A percentile compares a stretch with the other conserved stretches of the same genome.
phyloP scores from a whole-genome alignment of 2,797 vertebrate species.

The Enteromius fasciolatus region DNA sequence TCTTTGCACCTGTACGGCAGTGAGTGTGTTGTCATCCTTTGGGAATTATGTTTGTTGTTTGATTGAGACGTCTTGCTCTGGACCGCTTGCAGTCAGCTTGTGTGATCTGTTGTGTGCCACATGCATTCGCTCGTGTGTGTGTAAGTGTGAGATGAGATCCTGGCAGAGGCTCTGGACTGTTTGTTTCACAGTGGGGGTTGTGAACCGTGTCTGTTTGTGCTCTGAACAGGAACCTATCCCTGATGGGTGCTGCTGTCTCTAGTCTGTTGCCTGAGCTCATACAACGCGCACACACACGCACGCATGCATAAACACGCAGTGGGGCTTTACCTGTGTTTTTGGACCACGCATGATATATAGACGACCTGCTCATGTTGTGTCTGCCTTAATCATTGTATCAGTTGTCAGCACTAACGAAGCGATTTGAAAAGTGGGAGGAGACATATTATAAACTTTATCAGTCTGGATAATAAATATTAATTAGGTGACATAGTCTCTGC shows the following conservation, averaged over 20 bases:
- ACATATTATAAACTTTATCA: constrained; percentile 5
- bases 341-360: constrained; percentile 25
- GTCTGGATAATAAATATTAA: not conserved
- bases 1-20: constrained; percentile 17
- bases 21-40: constrained; percentile 46
- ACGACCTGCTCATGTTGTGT: constrained; percentile 24
- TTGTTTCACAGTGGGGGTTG: constrained; percentile 64
- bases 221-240: constrained; percentile 64
- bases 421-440: constrained; percentile 3
- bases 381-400: constrained; percentile 28
- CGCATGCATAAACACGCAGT: constrained; percentile 34
- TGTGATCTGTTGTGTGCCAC: constrained; percentile 36
- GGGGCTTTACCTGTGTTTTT: constrained; percentile 38
- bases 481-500: not conserved
- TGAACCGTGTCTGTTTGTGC: constrained; percentile 65
- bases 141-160: constrained; percentile 55
- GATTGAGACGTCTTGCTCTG: constrained; percentile 49
- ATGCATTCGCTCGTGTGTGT: constrained; percentile 40
- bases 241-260: constrained; percentile 59
- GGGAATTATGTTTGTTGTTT: constrained; percentile 57
- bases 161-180: constrained; percentile 60
- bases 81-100: constrained; percentile 37
- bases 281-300: constrained; percentile 17
- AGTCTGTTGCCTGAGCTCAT: constrained; percentile 56
- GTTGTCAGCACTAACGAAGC: constrained; percentile 18